Evolutionary conservation across 2,888 invertebrate genomes (phyloP).

Genomic region (Rotaria sp.): DNA sequence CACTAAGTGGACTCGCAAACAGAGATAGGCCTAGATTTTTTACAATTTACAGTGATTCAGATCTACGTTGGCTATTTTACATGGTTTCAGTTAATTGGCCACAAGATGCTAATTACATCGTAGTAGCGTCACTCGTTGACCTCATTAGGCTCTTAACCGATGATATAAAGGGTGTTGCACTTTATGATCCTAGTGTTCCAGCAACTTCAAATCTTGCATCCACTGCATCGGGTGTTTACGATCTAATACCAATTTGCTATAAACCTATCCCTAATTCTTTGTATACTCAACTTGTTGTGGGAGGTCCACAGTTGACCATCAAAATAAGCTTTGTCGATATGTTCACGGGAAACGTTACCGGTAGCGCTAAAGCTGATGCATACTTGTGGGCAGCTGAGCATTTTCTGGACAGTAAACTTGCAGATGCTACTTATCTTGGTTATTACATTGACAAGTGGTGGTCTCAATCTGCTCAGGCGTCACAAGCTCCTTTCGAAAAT

Average conservation of each 20-base stretch:
- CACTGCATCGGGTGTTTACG: not conserved
- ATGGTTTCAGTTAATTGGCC: slow-evolving; percentile 2
- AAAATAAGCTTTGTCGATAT: not conserved
- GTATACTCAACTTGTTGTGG: not conserved
- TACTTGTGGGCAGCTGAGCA: slow-evolving; percentile 13
- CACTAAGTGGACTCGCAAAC: not conserved
- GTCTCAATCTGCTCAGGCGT: not conserved
- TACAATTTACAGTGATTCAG: slow-evolving; percentile 12
- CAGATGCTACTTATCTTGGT: not conserved
- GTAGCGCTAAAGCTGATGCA: slow-evolving; percentile 12
- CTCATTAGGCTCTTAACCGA: not conserved
- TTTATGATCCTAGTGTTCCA: not conserved
- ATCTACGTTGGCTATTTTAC: not conserved
- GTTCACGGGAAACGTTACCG: not conserved
- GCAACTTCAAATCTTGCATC: slow-evolving; percentile 18
- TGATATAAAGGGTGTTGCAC: not conserved
- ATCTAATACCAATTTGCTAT: not conserved
- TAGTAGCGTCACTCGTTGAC: not conserved
- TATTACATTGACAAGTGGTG: not conserved
- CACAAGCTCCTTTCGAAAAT: not conserved
- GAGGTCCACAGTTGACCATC: not conserved
- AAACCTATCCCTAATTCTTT: not conserved
- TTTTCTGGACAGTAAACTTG: not conserved
- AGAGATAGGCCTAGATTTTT: not conserved
- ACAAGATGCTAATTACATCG: not conserved